Conservation (phyloP, 2,113 vertebrate genomes). For the Equus quagga region DNA sequence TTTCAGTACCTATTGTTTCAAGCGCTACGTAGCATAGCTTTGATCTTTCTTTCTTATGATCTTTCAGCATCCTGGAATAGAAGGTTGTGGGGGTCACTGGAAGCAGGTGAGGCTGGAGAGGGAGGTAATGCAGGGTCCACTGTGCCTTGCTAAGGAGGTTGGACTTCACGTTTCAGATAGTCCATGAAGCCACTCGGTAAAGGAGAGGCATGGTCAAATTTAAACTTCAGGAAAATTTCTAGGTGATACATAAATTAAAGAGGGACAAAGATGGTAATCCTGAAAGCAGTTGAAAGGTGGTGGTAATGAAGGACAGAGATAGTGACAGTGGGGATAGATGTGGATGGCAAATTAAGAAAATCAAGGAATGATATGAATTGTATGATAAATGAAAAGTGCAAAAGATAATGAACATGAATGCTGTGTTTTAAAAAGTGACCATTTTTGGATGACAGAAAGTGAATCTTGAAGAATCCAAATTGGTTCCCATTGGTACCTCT, state of each 20-base stretch:
- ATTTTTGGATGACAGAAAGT: not conserved
- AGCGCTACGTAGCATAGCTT: not conserved
- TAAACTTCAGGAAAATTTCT: not conserved
- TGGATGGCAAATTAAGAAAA: not conserved
- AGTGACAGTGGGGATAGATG: not conserved
- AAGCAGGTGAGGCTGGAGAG: not conserved
- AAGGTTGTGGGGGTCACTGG: rapidly evolving
- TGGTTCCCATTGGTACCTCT: not conserved
- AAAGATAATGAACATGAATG: not conserved
- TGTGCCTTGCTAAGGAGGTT: not conserved
- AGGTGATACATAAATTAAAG: not conserved
- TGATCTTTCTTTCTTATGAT: not conserved
- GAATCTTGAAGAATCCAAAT: not conserved
- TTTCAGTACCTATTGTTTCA: not conserved
- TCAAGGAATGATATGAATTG: not conserved
- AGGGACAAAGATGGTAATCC: not conserved
- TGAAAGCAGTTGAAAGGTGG: not conserved
- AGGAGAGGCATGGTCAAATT: not conserved
- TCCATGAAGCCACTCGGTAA: not conserved
- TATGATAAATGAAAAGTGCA: not conserved
- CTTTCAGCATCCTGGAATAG: not conserved
- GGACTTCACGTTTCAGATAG: not conserved
- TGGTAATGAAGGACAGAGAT: not conserved
- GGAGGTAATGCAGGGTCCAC: not conserved
- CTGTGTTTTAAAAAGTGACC: not conserved